Base-by-base conservation (phyloP, 1,140 invertebrate species). In the Diploscapter pachys region DNA sequence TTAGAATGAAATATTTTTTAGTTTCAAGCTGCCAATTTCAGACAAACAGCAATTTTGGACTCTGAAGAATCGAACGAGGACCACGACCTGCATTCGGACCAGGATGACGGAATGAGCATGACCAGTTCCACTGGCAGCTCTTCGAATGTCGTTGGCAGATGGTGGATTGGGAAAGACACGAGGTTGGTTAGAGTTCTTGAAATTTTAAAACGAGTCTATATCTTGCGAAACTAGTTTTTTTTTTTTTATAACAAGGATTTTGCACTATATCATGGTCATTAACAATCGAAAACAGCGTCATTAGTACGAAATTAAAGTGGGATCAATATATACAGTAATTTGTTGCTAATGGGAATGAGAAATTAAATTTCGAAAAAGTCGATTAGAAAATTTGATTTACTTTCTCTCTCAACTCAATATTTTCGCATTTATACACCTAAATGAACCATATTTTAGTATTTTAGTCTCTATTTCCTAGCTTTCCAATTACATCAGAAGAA, bases 101-200 rank as follows among this genome's bases (percentile, higher is more conserved):
- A 50, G 56, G 81, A 82, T 9, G 81, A 82, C 55, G 68, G 48
- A 8, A 64, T 72, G 57, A 82, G 80, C 31, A 70, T 82, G 11
- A 71, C 72, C 11, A 76, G 71, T 55, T 82, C 82, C 3, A 78
- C 71, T 54, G 76, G 81, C 59, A 81, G 79, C 65, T 62, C 75
- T 49, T 83, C 82, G 9, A 75, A 80, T 11, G 83, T 83, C 54
- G 82, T 79, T 13, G 83, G 83, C 13, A 83, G 84, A 59, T 84
- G 83, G 83, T 84, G 83, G 83, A 81, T 79, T 70, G 83, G 83
- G 4, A 86, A 85, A 62, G 81, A 82, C 63, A 81, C 79, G 52
- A 79, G 80, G 76, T 83, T 11, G 48, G 73, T 49, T 69, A 53
- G 49, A 64, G 2, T 1, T 51, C 11, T 8, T 31, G 49, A 2